Conservation (phyloP, 2,797 vertebrate species). For the Zenarchopterus dispar region DNA sequence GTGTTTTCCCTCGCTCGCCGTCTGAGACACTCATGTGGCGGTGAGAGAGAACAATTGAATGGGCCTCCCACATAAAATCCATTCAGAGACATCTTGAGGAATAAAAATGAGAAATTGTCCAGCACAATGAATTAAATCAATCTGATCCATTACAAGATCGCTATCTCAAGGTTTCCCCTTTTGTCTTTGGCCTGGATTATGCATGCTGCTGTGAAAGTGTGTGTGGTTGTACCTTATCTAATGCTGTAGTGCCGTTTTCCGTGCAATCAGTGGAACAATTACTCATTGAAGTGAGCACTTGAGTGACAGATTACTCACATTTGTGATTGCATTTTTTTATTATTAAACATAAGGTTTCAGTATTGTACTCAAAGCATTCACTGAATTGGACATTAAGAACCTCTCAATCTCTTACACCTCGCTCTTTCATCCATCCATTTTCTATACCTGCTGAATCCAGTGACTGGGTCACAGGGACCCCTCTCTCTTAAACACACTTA, state of each 20-base stretch:
- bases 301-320: slow-evolving; percentile 12
- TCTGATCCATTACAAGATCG: slow-evolving; percentile 75
- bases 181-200: slow-evolving; percentile 66
- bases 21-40: slow-evolving; percentile 51
- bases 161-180: slow-evolving; percentile 62
- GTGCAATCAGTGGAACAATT: slow-evolving; percentile 29
- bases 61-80: slow-evolving; percentile 75
- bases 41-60: slow-evolving; percentile 71
- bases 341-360: background rate
- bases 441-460: too few species aligned
- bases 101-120: slow-evolving; percentile 73
- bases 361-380: background rate
- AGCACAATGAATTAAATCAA: slow-evolving; percentile 67
- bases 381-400: background rate
- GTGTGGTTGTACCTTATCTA: slow-evolving; percentile 13
- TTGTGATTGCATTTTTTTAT: slow-evolving; percentile 24
- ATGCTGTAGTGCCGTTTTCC: slow-evolving; percentile 1
- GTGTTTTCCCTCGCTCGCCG: slow-evolving; percentile 44
- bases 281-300: slow-evolving; percentile 22
- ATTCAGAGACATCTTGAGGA: slow-evolving; percentile 72
- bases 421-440: too few species aligned
- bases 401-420: background rate
- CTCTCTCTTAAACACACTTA: too few species aligned
- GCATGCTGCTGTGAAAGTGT: slow-evolving; percentile 28
- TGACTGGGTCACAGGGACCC: too few species aligned